A percentile compares a stretch with the other conserved stretches of the same genome.
Conservation (phyloP, 2,888 invertebrate genomes). For the Micoletzkya japonica region DNA sequence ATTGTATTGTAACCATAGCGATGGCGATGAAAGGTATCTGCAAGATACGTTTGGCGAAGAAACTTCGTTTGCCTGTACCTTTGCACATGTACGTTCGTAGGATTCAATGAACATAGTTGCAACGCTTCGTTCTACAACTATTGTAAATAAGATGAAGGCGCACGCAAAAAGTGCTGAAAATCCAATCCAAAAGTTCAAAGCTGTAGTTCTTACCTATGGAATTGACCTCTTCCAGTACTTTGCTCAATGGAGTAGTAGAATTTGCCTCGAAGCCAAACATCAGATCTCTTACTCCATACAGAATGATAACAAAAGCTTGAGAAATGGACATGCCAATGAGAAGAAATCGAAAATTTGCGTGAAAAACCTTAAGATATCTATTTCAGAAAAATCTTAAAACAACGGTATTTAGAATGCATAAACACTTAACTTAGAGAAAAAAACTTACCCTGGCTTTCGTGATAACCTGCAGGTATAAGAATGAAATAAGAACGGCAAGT, state of each 20-base stretch:
- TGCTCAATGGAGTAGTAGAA: neutral
- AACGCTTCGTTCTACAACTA: constrained; percentile 6
- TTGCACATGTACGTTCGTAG: neutral
- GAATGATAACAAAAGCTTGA: neutral
- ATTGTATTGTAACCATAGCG: neutral
- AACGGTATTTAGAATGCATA: neutral
- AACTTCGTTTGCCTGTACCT: too few relatives aligned
- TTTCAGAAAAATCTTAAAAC: too few relatives aligned
- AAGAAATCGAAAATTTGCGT: constrained; percentile 5
- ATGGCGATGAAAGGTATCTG: constrained; percentile 9
- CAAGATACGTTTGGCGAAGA: too few relatives aligned
- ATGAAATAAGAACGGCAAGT: too few relatives aligned
- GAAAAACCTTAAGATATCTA: constrained; percentile 18
- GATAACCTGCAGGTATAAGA: too few relatives aligned
- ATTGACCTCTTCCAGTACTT: neutral
- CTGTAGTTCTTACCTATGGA: neutral
- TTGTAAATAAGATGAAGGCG: constrained; percentile 1
- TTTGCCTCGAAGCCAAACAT: neutral
- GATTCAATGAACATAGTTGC: neutral
- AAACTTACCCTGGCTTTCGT: too few relatives aligned
- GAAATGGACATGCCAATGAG: neutral
- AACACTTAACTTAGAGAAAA: neutral
- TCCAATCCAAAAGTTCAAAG: neutral
- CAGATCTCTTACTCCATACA: neutral
- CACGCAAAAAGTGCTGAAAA: constrained; percentile 10